Evolutionary conservation across 2,797 vertebrate species (phyloP).

Genomic region (Lacerta viridis): DNA sequence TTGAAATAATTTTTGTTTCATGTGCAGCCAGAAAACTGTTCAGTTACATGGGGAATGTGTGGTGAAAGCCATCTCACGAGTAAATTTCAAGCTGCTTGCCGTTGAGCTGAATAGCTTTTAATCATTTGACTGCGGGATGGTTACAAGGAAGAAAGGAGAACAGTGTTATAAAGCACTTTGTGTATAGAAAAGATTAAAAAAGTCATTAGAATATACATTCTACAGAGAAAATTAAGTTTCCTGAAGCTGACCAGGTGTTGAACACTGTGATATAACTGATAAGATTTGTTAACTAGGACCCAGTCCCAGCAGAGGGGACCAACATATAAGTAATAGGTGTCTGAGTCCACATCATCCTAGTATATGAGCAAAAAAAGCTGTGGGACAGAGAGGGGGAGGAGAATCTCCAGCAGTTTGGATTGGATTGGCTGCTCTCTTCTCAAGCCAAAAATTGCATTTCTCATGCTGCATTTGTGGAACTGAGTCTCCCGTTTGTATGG

Average conservation of each 20-base stretch:
- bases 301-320: too few relatives aligned
- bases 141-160: not conserved
- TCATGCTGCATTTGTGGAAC: not conserved
- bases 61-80: not conserved
- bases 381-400: not conserved
- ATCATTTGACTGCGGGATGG: not conserved
- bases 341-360: not conserved
- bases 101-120: not conserved
- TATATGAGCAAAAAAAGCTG: not conserved
- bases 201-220: not conserved
- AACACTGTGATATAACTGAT: not conserved
- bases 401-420: not conserved
- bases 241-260: not conserved
- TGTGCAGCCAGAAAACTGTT: constrained; percentile 23
- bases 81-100: not conserved
- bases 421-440: not conserved
- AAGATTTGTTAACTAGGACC: not conserved
- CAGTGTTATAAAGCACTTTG: not conserved
- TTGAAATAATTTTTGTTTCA: not conserved
- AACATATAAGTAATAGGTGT: not conserved
- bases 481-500: too few relatives aligned
- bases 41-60: not conserved
- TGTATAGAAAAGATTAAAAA: not conserved
- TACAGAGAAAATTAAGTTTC: not conserved
- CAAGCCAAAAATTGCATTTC: too few relatives aligned